A percentile compares a stretch with the other conserved stretches of the same genome.
phyloP scores from a whole-genome alignment of 2,797 vertebrate genomes.

The Clamator glandarius region DNA sequence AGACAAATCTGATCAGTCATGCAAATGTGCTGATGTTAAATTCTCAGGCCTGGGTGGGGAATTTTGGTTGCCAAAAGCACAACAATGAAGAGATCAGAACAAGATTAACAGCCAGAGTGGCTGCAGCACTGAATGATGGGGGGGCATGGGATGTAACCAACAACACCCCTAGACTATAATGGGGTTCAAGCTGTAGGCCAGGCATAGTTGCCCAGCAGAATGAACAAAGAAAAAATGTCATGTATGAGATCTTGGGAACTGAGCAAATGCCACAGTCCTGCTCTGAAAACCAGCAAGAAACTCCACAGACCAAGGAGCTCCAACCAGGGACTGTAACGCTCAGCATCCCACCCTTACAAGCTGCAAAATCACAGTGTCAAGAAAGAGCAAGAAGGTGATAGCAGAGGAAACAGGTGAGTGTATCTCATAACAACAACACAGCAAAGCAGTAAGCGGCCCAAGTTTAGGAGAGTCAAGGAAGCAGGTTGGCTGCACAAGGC shows the following conservation, averaged over 20 bases:
- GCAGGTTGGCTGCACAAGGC: background rate
- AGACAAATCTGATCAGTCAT: constrained; percentile 71
- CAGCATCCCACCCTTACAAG: background rate
- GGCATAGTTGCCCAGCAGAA: background rate
- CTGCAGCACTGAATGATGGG: background rate
- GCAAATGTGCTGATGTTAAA: constrained; percentile 72
- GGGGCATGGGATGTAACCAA: background rate
- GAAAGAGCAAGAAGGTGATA: background rate
- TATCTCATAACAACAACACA: background rate
- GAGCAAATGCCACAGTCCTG: background rate
- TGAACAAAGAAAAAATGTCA: background rate
- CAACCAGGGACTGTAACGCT: background rate
- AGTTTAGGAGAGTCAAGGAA: background rate
- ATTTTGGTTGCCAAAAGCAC: constrained; percentile 46
- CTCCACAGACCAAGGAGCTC: background rate
- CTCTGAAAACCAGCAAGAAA: background rate
- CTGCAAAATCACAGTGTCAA: background rate
- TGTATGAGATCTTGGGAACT: background rate
- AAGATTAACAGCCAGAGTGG: constrained; percentile 22
- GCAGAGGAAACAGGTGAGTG: background rate
- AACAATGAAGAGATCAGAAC: constrained; percentile 68
- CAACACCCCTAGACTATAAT: background rate
- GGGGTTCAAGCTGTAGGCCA: fast-evolving
- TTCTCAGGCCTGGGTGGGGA: constrained; percentile 64
- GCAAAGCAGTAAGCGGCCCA: background rate